Percentiles rank a stretch among this genome's conserved stretches.
Evolutionary conservation across 1,140 invertebrate genomes (phyloP).

Genomic region (Potamilus streckersoni): DNA sequence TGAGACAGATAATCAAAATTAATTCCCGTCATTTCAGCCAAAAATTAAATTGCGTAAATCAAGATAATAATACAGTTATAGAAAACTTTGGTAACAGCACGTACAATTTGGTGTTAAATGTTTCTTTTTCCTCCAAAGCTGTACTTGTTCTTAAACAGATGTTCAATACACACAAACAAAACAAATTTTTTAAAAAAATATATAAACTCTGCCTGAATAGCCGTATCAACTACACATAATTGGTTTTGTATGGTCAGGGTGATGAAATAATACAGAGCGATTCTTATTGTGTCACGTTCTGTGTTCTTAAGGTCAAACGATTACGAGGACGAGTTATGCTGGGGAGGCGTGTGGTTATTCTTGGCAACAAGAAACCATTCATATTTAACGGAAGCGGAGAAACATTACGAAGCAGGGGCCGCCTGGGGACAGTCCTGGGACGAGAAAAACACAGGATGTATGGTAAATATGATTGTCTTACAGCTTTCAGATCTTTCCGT

Average conservation of each 20-base stretch:
- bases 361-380: slow-evolving; percentile 71
- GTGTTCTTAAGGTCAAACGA: slow-evolving; percentile 67
- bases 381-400: slow-evolving; percentile 73
- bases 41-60: too few species aligned
- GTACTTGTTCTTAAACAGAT: not conserved
- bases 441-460: slow-evolving; percentile 71
- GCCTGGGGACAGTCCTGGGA: slow-evolving; percentile 72
- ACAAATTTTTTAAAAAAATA: not conserved
- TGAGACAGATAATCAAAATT: too few species aligned
- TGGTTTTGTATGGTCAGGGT: not conserved
- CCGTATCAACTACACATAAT: not conserved
- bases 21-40: too few species aligned
- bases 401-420: slow-evolving; percentile 31
- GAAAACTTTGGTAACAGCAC: too few species aligned
- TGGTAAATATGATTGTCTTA: slow-evolving; percentile 17
- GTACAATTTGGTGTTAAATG: too few species aligned
- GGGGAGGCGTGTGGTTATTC: slow-evolving; percentile 76
- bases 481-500: too few species aligned
- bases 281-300: not conserved
- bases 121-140: too few species aligned
- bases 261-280: not conserved
- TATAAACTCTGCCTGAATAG: not conserved
- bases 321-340: slow-evolving; percentile 75
- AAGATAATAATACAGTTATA: too few species aligned
- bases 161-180: not conserved